Base-by-base conservation (phyloP, 1,140 invertebrate species). In the Andrena cerasifolii region DNA sequence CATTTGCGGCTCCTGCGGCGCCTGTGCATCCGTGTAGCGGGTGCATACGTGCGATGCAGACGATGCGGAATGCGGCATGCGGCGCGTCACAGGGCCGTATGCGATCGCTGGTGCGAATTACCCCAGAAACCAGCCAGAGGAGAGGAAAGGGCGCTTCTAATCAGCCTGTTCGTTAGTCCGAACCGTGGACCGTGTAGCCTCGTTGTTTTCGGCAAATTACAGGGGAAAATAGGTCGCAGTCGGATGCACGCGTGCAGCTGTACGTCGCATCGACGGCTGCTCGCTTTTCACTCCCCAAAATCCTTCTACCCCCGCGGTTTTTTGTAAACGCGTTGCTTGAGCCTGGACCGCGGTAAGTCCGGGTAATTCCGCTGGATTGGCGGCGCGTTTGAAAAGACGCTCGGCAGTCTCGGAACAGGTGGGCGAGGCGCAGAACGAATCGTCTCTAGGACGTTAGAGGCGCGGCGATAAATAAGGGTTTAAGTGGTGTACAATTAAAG, bases 11-110 rank as follows among this genome's bases (percentile, higher is more conserved):
- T 65, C 43, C 43, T 65, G 43, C 62, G 65, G 53, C 53, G 53
- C 36, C 43, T 33, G 77, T 78, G 78, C 78, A 81, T 84, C 68
- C 78, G 78, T 76, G 58, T 79, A 75, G 83, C 85, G 78, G n/a
- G 78, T 63, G 80, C 79, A 86, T 72, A 78, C 77, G 77, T 43
- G 66, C 81, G 73, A 85, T 85, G 80, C 82, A 84, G 78, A 73
- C 80, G 80, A 86, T 86, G 84, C 83, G 77, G 84, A 80, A 86
- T 86, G 85, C 85, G 85, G 84, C 78, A 86, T 83, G 78, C 71
- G 78, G 78, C 78, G 78, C 75, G 74, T 82, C 84, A 77, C 76
- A 75, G 63, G 65, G 67, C 74, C 80, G 80, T 83, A 76, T n/a
- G 53, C 59, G 67, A 49, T 73, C 78, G 72, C 40, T 77, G 77